Evolutionary conservation across 2,797 vertebrate genomes (phyloP), one percentile per base, ranked within the genome.

Genomic region (Peromyscus nudipes): DNA sequence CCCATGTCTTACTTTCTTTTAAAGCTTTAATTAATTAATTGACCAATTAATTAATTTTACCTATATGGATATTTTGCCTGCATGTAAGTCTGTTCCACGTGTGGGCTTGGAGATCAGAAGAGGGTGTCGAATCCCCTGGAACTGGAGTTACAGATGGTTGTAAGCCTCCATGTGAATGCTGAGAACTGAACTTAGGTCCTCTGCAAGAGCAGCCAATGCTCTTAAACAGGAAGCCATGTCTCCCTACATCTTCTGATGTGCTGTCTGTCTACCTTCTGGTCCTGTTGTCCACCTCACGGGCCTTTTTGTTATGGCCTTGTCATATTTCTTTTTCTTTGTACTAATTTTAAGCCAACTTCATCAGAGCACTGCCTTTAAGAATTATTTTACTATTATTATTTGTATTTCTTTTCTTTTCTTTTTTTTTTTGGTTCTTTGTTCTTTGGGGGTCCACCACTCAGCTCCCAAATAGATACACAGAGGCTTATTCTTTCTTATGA

Each of bases 241-340:
- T 55, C 40, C 4, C 0, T 4, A 12, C 21, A 0, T 8, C 65
- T 64, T 76, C 3, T 23, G 2, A 21, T 21, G 1, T 0, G 7
- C 13, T 0, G 4, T 29, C 27, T 0, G 10, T 29, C 17, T 77
- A 27, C 8, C 23, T 34, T 67, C 14, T 81, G 31, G 25, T 34
- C 60, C n/a, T 43, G 0, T 2, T 14, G 71, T n/a, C 57, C 2
- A 34, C 5, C 11, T 19, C 4, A 16, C 43, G 29, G 31, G 17
- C 43, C 49, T 25, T 82, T 4, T 80, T 37, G 31, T 83, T 55
- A 12, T 7, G 57, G 9, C 29, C 34, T 31, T 65, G 3, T 49
- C 2, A 3, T 14, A 40, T 87, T 43, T 25, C 8, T 62, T 76
- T 75, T 83, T 12, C 31, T 52, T 89, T 16, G 40, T 40, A 25